Evolutionary conservation across 2,113 vertebrate species (phyloP), one percentile per base, ranked within the genome.

Genomic region (Alligator sinensis): DNA sequence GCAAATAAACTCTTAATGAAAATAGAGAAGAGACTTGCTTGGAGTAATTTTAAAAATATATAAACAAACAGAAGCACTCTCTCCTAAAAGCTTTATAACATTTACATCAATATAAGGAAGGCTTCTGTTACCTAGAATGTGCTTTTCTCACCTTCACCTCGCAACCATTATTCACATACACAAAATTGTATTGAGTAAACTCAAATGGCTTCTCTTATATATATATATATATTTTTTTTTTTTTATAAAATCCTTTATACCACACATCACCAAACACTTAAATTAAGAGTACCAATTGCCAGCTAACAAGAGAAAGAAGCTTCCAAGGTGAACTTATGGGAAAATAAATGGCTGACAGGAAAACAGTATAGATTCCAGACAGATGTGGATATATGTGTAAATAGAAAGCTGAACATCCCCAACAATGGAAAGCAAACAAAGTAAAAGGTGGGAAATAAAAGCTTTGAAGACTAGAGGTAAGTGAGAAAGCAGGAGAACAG

Each of bases 51-150:
- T 85, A 86, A 95, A 84, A 87, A 55, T 47, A 66, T 9, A 85
- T 7, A 91, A 93, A 79, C 14, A 91, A 93, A 79, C 14, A 90
- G 64, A 93, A 85, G 59, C 18, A 82, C 83, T 30, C 13, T 68
- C 68, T 82, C 62, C 66, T 86, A 88, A 88, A 95, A 91, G 47
- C 57, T 68, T 88, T 94, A 81, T 84, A 84, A 88, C 78, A 84
- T 91, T 92, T 89, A 80, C 91, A 84, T 77, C 77, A 91, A 72
- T 18, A 80, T 25, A 63, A 90, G 84, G 94, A 94, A 84, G 47
- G 84, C 61, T 93, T 88, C 70, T 90, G 17, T 63, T 88, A 84
- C 80, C 77, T 75, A 16, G n/a, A 86, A 92, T 88, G 34, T 24
- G 38, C 55, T 88, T 92, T 92, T 84, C 81, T 90, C 30, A 68